Evolutionary conservation across 2,888 invertebrate genomes (phyloP).

Genomic region (Agonopterix alstromeriana): DNA sequence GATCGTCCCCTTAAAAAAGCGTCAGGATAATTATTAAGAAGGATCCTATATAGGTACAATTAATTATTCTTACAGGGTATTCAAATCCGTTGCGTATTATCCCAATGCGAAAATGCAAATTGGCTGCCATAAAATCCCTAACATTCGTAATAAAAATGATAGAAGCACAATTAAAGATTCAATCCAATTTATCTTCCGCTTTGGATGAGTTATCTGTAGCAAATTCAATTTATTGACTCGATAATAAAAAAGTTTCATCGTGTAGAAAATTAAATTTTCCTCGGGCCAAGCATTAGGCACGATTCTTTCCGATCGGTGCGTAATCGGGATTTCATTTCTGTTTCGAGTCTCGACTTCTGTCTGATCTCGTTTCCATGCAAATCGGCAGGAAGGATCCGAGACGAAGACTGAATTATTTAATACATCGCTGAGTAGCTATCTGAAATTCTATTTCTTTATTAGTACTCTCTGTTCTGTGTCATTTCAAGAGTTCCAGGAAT

Average conservation of each 20-base stretch:
- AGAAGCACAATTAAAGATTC: not conserved
- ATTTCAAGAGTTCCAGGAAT: not conserved
- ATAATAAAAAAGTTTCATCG: conserved; percentile 9
- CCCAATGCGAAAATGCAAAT: too few species aligned
- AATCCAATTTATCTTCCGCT: conserved; percentile 2
- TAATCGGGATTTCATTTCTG: conserved; percentile 11
- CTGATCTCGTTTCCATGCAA: conserved; percentile 11
- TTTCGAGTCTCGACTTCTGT: conserved; percentile 10
- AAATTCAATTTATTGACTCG: conserved; percentile 3
- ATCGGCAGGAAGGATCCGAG: conserved; percentile 1
- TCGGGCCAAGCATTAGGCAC: conserved; percentile 8
- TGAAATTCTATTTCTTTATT: not conserved
- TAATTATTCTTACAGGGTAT: too few species aligned
- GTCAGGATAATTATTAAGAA: too few species aligned
- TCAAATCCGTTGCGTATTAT: too few species aligned
- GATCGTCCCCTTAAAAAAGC: too few species aligned
- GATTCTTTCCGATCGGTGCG: conserved; percentile 9
- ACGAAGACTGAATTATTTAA: conserved; percentile 7
- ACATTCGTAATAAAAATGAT: too few species aligned
- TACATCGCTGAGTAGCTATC: conserved; percentile 4
- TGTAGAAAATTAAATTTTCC: conserved; percentile 11
- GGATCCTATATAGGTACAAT: too few species aligned
- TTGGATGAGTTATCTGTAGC: not conserved
- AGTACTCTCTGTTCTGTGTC: too few species aligned
- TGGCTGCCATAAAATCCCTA: too few species aligned